Conservation (phyloP, 1,140 invertebrate species). For the Eumeta japonica region DNA sequence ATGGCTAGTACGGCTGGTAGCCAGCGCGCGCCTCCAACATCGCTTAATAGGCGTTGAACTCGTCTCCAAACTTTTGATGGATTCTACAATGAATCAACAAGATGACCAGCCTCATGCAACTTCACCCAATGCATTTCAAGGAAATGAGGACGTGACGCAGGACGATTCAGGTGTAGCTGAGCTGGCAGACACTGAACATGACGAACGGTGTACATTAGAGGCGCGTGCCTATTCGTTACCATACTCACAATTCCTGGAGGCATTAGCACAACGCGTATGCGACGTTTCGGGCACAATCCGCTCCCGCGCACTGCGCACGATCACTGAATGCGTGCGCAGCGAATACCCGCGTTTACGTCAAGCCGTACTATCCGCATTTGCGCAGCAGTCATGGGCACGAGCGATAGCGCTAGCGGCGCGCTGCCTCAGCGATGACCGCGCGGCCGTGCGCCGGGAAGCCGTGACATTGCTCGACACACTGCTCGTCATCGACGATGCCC, state of each 20-base stretch:
- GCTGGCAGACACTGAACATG: slow-evolving; percentile 18
- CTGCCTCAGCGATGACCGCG: slow-evolving; percentile 42
- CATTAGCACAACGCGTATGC: slow-evolving; percentile 36
- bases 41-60: slow-evolving; percentile 43
- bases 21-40: slow-evolving; percentile 32
- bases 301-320: slow-evolving; percentile 30
- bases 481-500: slow-evolving; percentile 12
- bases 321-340: slow-evolving; percentile 28
- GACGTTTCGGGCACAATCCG: slow-evolving; percentile 40
- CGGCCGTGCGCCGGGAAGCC: slow-evolving; percentile 33
- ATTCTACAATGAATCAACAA: slow-evolving; percentile 27
- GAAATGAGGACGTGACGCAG: not conserved
- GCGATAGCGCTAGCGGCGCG: slow-evolving; percentile 25
- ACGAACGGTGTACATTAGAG: slow-evolving; percentile 15
- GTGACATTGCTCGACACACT: slow-evolving; percentile 29
- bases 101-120: slow-evolving; percentile 23
- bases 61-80: slow-evolving; percentile 25
- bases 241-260: slow-evolving; percentile 32
- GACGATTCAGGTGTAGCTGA: slow-evolving; percentile 7
- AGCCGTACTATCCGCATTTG: slow-evolving; percentile 15
- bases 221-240: slow-evolving; percentile 25
- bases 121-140: not conserved
- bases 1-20: slow-evolving; percentile 44
- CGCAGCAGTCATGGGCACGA: slow-evolving; percentile 15
- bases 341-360: slow-evolving; percentile 16